Percentiles rank a stretch among this genome's conserved stretches.
These are phyloP conservation scores for Batillaria attramentaria DNA, from an alignment of 1,140 invertebrate genomes.

Conservation along the genomic window DNA sequence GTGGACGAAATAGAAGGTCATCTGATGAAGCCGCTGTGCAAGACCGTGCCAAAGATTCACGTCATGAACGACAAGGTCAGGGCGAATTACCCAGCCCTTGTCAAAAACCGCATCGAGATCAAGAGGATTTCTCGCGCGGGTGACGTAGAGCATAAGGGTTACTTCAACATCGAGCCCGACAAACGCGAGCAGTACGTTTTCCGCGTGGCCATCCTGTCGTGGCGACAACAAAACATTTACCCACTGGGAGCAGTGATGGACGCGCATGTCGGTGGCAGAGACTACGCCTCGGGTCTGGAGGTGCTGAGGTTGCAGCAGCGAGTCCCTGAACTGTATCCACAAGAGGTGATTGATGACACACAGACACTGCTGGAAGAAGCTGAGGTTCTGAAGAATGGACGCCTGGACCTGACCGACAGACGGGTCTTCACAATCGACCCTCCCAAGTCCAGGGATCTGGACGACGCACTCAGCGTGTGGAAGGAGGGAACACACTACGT, in stretches of 20 bases:
- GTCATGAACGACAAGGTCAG: slow-evolving; percentile 40
- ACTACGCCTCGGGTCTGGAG: slow-evolving; percentile 32
- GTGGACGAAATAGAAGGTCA: slow-evolving; percentile 51
- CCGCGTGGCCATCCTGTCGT: slow-evolving; percentile 47
- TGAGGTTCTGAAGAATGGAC: slow-evolving; percentile 76
- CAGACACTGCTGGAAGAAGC: background rate
- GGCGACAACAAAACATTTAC: slow-evolving; percentile 40
- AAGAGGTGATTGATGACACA: slow-evolving; percentile 5
- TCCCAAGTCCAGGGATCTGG: slow-evolving; percentile 97
- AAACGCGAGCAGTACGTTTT: slow-evolving; percentile 44
- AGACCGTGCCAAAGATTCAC: slow-evolving; percentile 62
- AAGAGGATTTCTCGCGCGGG: slow-evolving; percentile 34
- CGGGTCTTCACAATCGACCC: slow-evolving; percentile 96
- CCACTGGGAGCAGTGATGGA: slow-evolving; percentile 49
- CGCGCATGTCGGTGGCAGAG: slow-evolving; percentile 31
- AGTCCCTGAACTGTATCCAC: slow-evolving; percentile 32
- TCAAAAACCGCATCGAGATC: slow-evolving; percentile 29
- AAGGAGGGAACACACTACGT: slow-evolving; percentile 34
- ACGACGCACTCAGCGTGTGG: slow-evolving; percentile 90
- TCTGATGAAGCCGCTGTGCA: slow-evolving; percentile 62
- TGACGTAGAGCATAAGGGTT: slow-evolving; percentile 30
- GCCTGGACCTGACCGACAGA: slow-evolving; percentile 78
- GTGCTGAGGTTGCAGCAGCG: slow-evolving; percentile 45
- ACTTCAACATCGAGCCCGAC: slow-evolving; percentile 37
- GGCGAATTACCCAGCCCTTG: slow-evolving; percentile 23